A percentile compares a stretch with the other conserved stretches of the same genome.
phyloP scores from a whole-genome alignment of 2,113 vertebrate genomes.

The Pogona vitticeps region DNA sequence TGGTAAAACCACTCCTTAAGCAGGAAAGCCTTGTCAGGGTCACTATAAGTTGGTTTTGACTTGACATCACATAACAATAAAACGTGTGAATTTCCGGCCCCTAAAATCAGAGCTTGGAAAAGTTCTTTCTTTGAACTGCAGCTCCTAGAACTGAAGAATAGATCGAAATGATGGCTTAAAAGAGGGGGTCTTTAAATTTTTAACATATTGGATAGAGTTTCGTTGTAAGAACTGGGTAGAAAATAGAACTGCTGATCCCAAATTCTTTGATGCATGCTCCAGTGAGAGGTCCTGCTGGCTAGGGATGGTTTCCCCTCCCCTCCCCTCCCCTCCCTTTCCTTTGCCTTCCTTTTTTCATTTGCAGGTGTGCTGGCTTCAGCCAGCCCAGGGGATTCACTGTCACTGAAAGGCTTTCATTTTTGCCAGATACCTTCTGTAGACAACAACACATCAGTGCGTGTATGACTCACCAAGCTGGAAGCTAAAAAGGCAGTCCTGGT shows the following conservation, averaged over 20 bases:
- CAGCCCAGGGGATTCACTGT: not conserved
- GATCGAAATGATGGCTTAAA: not conserved
- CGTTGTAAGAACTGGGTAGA: not conserved
- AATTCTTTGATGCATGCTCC: not conserved
- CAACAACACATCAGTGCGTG: not conserved
- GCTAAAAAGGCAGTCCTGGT: not conserved
- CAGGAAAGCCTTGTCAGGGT: too few relatives aligned
- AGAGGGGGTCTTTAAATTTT: not conserved
- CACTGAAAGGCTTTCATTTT: not conserved
- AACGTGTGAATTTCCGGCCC: not conserved
- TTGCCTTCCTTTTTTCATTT: not conserved
- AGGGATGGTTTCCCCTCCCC: not conserved
- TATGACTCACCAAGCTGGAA: conserved; percentile 6
- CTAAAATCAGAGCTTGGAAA: not conserved
- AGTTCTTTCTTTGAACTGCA: too few relatives aligned
- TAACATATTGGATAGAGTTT: not conserved
- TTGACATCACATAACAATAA: not conserved
- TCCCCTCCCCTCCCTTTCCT: not conserved
- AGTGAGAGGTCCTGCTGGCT: not conserved
- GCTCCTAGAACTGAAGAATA: not conserved
- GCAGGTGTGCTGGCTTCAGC: not conserved
- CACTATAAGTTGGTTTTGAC: not conserved
- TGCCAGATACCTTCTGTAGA: not conserved
- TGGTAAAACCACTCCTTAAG: too few relatives aligned
- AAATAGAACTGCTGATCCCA: not conserved